These are phyloP conservation scores for Pyrgilauda ruficollis DNA, from an alignment of 2,113 vertebrate species.

Conservation along the genomic window DNA sequence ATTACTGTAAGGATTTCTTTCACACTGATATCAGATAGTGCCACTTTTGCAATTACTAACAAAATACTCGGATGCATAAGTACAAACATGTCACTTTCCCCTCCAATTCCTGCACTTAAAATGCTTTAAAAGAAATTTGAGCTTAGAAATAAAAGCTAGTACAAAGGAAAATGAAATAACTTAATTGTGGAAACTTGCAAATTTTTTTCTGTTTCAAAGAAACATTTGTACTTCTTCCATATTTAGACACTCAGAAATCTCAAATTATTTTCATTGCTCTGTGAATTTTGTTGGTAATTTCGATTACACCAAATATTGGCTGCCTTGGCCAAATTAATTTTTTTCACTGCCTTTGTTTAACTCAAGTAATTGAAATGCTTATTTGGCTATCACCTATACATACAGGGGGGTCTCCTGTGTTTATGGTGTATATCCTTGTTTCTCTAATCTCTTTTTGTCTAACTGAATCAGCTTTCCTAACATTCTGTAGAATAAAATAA, in stretches of 20 bases:
- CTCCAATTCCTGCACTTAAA: background rate
- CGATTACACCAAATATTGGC: background rate
- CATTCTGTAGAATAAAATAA: background rate
- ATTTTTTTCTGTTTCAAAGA: background rate
- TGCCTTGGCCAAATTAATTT: background rate
- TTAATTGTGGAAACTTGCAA: background rate
- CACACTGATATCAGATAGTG: background rate
- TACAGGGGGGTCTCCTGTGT: background rate
- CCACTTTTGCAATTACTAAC: background rate
- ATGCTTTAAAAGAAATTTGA: background rate
- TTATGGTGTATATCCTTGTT: background rate
- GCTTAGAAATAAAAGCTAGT: background rate
- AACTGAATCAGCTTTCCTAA: background rate
- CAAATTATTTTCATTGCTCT: background rate
- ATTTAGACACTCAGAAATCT: background rate
- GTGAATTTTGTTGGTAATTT: background rate
- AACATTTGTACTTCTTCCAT: background rate
- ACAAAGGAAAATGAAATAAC: constrained; percentile 12
- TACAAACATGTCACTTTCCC: background rate
- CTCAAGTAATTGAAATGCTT: constrained; percentile 33
- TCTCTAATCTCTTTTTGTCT: constrained; percentile 20
- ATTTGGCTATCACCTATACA: background rate
- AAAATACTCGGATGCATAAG: background rate
- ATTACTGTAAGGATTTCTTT: background rate
- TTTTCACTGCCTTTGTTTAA: background rate